Percentiles rank a stretch among this genome's conserved stretches.
Conservation (phyloP, 64 coral and sea anemone species). For the Trachythela sp. region DNA sequence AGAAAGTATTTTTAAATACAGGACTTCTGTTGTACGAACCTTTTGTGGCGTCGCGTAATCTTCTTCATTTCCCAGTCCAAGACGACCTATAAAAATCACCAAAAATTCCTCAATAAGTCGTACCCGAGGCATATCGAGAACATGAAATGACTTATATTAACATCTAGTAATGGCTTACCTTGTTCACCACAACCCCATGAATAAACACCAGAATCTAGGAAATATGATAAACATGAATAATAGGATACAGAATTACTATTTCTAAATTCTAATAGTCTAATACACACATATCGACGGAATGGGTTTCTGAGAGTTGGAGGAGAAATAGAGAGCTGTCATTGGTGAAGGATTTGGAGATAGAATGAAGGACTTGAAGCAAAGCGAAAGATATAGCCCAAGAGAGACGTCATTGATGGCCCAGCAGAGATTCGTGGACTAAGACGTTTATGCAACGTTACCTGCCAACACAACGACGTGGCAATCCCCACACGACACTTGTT, state of each 20-base stretch:
- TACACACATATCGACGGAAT: too few species aligned
- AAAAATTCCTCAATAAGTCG: background rate
- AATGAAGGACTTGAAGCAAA: too few species aligned
- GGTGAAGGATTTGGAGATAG: too few species aligned
- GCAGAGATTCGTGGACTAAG: too few species aligned
- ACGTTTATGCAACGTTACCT: too few species aligned
- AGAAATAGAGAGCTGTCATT: too few species aligned
- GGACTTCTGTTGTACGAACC: slow-evolving; percentile 30
- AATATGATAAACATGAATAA: background rate
- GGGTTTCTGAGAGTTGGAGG: too few species aligned
- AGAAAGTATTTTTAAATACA: background rate
- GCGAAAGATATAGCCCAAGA: too few species aligned
- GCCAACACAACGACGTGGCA: background rate
- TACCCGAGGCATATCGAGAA: too few species aligned
- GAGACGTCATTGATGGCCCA: too few species aligned
- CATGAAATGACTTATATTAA: background rate
- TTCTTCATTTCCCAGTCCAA: slow-evolving; percentile 73
- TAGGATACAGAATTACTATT: too few species aligned
- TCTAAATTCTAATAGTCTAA: too few species aligned
- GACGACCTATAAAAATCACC: slow-evolving; percentile 51
- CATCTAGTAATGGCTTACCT: slow-evolving; percentile 18
- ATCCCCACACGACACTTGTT: background rate
- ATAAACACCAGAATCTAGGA: slow-evolving; percentile 51
- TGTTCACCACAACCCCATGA: slow-evolving; percentile 98
- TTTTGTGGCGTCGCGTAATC: slow-evolving; percentile 68